phyloP scores from a whole-genome alignment of 2,113 vertebrate genomes.

The Anhinga anhinga region DNA sequence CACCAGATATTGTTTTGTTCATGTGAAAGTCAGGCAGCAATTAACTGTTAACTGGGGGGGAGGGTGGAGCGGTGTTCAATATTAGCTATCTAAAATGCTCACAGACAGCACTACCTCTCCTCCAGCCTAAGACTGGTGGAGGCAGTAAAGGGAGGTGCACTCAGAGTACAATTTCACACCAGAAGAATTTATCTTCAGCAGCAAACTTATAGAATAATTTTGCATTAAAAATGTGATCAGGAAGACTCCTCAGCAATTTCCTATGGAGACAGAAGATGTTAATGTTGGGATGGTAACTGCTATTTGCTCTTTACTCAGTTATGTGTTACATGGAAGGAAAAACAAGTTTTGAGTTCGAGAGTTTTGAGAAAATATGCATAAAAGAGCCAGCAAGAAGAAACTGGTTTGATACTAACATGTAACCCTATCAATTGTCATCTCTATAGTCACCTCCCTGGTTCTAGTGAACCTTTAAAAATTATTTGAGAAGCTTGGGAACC shows the following conservation, averaged over 20 bases:
- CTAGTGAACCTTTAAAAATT: not conserved
- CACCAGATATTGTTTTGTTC: not conserved
- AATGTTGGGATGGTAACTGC: not conserved
- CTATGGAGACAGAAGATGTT: not conserved
- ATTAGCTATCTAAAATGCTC: not conserved
- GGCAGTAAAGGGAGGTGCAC: no score
- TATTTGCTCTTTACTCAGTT: not conserved
- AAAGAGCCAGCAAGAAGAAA: not conserved
- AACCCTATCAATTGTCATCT: not conserved
- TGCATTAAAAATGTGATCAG: not conserved
- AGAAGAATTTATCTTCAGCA: not conserved
- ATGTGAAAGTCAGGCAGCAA: not conserved
- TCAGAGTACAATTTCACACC: not conserved
- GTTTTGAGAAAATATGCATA: not conserved
- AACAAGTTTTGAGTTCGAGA: not conserved
- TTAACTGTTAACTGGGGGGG: not conserved
- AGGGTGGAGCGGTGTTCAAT: no score
- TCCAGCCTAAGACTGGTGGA: not conserved
- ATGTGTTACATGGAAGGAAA: not conserved
- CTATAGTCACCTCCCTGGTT: not conserved
- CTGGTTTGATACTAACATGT: not conserved
- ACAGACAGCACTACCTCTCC: not conserved
- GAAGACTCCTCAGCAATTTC: not conserved
- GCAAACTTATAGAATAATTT: not conserved
- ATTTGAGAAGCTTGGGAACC: not conserved